Evolutionary conservation across 2,113 vertebrate species (phyloP), one percentile per base, ranked within the genome.

Genomic region (Cacatua alba): DNA sequence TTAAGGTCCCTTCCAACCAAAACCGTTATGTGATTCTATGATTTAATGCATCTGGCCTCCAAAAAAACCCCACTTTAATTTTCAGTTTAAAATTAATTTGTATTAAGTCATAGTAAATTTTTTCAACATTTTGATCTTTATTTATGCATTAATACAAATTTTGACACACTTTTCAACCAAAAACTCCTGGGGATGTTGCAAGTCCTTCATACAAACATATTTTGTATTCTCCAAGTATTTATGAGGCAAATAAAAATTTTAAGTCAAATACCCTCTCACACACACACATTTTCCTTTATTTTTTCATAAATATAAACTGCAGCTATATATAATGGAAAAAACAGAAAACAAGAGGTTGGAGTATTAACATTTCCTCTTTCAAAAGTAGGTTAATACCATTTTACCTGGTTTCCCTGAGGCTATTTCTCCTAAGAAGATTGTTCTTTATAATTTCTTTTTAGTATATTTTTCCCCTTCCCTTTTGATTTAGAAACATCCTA

Each of bases 21-120:
- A 80, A 48, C 2, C 2, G 63, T 68, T 72, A 28, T n/a, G 11
- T 37, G 21, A 44, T 31, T 77, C 19, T 51, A 28, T 10, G 6
- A 39, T 39, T 53, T 14, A 41, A 11, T 33, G 6, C 24, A 59
- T 52, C 5, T 67, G 13, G 4, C 14, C 4, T 79, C 17, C 8
- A 43, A 70, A 55, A 39, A 80, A 41, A 0, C 0, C 0, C 6
- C 21, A 18, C 6, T 41, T 77, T 14, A 46, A 17, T 41, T 8
- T 86, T 90, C 51, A 74, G 3, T 29, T 94, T 44, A 24, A 81
- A 65, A 64, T 25, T 13, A 0, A 51, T 48, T 21, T 13, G 5
- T 29, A 55, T 20, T 4, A 55, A 48, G 25, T 35, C 10, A 2
- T 7, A 65, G 4, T 35, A 65, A 65, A 14, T 49, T 55, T 76